Evolutionary conservation across 2,888 invertebrate species (phyloP), one percentile per base, ranked within the genome.

Genomic region (Zygothrica quintamaculata): DNA sequence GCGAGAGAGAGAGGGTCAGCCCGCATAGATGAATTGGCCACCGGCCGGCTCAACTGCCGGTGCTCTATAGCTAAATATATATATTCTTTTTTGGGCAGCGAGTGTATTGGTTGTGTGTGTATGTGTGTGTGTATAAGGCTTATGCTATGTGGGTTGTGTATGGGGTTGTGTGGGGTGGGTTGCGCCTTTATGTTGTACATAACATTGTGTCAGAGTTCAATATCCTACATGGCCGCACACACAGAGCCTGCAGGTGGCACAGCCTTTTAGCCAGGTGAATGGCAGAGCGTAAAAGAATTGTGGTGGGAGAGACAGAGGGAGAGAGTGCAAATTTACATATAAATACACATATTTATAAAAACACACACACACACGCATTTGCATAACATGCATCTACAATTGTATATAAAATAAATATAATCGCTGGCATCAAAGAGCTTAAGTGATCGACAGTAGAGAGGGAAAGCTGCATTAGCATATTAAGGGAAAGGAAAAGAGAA

Each of bases 191-290:
- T 74, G 60, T 15, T 74, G 60, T 61, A 74, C 55, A 77, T 73
- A 76, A 25, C 70, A 77, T 74, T 82, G 79, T 86, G 80, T 84
- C 87, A 84, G 85, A 84, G 84, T 84, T 84, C 84, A 84, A 84
- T 84, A 84, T 84, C 84, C 84, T 84, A 61, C 65, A 60, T 59
- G 69, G 69, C 52, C 64, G 60, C 58, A 65, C 43, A 42, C 18
- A 3, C 18, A 22, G n/a, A n/a, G 55, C 44, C 47, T 52, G 73
- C 70, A 74, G 74, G 74, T 77, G 69, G 55, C 46, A 60, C 56
- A 31, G 56, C 56, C 39, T 36, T 33, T 12, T 15, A 33, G 13
- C 44, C 39, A 51, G 50, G 44, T 48, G 39, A 43, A 11, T 26
- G 29, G n/a, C 26, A 42, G 36, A 7, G 15, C 7, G 5, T n/a